Evolutionary conservation across 2,888 invertebrate genomes (phyloP), one percentile per base, ranked within the genome.

Genomic region (Pammene fasciana): DNA sequence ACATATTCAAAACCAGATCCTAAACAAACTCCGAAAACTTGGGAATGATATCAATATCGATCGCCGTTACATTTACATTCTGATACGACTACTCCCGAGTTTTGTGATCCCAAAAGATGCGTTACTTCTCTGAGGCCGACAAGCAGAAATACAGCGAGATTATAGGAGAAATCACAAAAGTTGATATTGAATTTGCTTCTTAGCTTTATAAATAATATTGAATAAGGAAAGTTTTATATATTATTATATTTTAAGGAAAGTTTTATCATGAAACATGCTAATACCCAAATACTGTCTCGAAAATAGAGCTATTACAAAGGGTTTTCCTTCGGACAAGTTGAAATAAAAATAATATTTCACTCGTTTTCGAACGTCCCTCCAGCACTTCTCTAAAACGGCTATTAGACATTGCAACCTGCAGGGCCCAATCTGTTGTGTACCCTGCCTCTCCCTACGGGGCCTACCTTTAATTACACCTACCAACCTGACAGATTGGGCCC

Each of bases 51-150:
- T 52, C 10, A 26, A 11, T 38, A 50, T 43, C n/a, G 50, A 50
- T 59, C 46, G 48, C 13, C 18, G n/a, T 34, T 26, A 38, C 59
- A 66, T 59, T 66, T 59, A 43, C 57, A 59, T 66, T 43, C 48
- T 11, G 26, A 26, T 26, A 26, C 50, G 43, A 50, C 16, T 10
- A 34, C 46, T 55, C 48, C n/a, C 13, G 46, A 65, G 38, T 48
- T 34, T 26, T 41, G 8, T 14, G 18, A 50, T 50, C 48, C 46
- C 57, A 1, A 5, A 14, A 36, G 57, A 46, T 11, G 26, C 26
- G 14, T n/a, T 48, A 6, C 16, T 48, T 41, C 13, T n/a, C n/a
- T 26, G 2, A 9, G 7, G 38, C 38, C 26, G 26, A 26, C 2
- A 26, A 26, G 6, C 16, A 16, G 48, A 50, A 50, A 50, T 5